phyloP scores from a whole-genome alignment of 2,797 vertebrate genomes.

The Anguilla anguilla region DNA sequence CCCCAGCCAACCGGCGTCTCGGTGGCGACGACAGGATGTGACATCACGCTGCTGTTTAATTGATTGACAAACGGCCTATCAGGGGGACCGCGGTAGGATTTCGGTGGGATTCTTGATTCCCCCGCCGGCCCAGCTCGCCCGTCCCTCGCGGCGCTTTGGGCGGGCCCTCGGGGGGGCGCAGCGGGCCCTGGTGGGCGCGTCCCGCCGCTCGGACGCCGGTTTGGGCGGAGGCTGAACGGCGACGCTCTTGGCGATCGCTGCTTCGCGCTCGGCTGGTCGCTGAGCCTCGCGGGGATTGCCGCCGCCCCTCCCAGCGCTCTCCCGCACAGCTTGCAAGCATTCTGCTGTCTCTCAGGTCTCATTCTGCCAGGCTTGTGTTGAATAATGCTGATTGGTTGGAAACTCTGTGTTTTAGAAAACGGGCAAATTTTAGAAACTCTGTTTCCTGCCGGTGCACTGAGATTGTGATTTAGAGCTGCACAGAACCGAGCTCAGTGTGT shows the following conservation, averaged over 20 bases:
- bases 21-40: conserved; percentile 50
- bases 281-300: conserved; percentile 63
- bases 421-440: neutral
- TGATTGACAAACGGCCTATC: conserved; percentile 61
- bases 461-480: neutral
- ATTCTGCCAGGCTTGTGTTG: conserved; percentile 33
- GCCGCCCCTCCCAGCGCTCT: conserved; percentile 53
- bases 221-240: neutral
- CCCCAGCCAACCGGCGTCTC: conserved; percentile 43
- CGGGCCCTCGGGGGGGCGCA: neutral
- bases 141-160: neutral
- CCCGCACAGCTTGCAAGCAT: conserved; percentile 59
- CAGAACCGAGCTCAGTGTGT: neutral
- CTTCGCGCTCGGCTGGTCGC: conserved; percentile 68
- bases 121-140: neutral
- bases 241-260: conserved; percentile 57
- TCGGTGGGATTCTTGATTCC: neutral
- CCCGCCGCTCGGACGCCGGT: neutral
- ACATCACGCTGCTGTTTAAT: conserved; percentile 54
- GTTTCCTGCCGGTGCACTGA: neutral
- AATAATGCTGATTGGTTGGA: conserved; percentile 44
- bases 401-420: conserved; percentile 47
- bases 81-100: conserved; percentile 45
- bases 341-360: conserved; percentile 54
- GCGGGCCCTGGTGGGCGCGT: neutral